Base-by-base conservation (phyloP, 2,797 vertebrate species). In the Brachyrhaphis roseni region DNA sequence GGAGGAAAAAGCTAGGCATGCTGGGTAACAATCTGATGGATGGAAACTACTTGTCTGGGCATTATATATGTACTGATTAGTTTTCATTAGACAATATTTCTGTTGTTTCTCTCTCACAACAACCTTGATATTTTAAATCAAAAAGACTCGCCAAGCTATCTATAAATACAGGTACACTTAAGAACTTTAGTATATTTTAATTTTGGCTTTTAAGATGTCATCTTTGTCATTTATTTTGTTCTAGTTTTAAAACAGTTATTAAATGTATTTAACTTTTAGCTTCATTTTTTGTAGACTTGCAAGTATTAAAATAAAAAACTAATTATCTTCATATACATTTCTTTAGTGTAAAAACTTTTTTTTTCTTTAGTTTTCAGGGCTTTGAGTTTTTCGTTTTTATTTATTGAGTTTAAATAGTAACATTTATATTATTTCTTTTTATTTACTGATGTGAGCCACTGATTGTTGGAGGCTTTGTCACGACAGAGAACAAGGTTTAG, bases 1-100 rank as follows among this genome's bases (percentile, higher is more conserved):
- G 81, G 89, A 86, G 83, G 84, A 81, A 85, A 78, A 80, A 90
- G 84, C 79, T 70, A 82, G 84, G 89, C 90, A 90, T 91, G 91
- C 90, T 94, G 91, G 89, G 86, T 90, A 83, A 74, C 84, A 78
- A 80, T 57, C 59, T 81, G 51, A 76, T 82, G 2, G 16, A 57
- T 82, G 79, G 78, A 84, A 87, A 79, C 75, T 55, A 77, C 84
- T 83, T 82, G 66, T 84, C 76, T 77, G 82, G 74, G 78, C 45
- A 46, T 75, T 43, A 62, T 83, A 72, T 71, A 70, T 34, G 83
- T 79, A 66, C n/a, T 34, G 36, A 82, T 74, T 70, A 23, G 31
- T 81, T 87, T 78, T 79, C 39, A 74, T 64, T n/a, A n/a, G 64
- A 83, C 39, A 68, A 73, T 53, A 46, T 71, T 28, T 74, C 34